Conservation (phyloP, 2,888 invertebrate species). For the Rotaria macrura region DNA sequence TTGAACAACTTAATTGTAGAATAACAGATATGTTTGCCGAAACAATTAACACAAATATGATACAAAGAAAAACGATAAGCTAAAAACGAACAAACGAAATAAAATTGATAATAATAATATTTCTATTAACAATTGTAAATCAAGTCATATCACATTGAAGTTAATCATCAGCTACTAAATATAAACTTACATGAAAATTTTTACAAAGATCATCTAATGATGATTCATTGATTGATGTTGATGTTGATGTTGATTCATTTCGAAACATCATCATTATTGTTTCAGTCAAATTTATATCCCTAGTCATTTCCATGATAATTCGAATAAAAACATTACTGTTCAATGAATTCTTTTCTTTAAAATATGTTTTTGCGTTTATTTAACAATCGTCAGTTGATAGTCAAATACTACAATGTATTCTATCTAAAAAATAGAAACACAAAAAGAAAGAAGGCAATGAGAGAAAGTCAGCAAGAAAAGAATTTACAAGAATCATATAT, state of each 20-base stretch:
- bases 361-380: too few species aligned
- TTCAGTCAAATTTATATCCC: not conserved
- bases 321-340: not conserved
- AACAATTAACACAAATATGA: conserved; percentile 8
- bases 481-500: not conserved
- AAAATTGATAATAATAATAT: too few species aligned
- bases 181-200: conserved; percentile 9
- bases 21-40: conserved; percentile 2
- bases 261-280: not conserved
- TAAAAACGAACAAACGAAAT: too few species aligned
- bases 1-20: conserved; percentile 13
- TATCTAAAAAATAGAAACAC: not conserved
- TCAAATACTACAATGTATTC: not conserved
- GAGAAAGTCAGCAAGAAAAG: not conserved
- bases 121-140: too few species aligned
- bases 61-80: not conserved
- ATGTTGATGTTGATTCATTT: not conserved
- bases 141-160: too few species aligned
- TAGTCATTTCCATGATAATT: not conserved
- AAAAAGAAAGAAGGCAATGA: not conserved
- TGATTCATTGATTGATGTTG: not conserved
- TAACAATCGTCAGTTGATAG: not conserved
- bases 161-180: not conserved
- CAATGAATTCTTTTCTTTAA: not conserved
- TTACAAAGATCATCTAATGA: conserved; percentile 8